phyloP scores from a whole-genome alignment of 1,140 invertebrate genomes.

The Chelonus insularis region DNA sequence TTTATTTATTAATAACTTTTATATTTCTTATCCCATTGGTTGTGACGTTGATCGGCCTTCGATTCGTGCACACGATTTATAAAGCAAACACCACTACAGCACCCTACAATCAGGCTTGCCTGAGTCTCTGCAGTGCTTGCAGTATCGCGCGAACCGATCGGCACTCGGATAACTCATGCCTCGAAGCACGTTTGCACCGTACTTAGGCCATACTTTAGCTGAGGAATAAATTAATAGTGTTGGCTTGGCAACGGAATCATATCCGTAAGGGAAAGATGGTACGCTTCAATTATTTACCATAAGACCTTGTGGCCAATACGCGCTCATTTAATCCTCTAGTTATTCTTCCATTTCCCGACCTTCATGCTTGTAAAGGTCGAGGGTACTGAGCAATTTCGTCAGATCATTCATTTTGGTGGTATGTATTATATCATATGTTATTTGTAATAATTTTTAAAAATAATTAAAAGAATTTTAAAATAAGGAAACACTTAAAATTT shows the following conservation, averaged over 20 bases:
- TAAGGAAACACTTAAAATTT: background rate
- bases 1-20: conserved; percentile 5
- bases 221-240: conserved; percentile 24
- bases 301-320: conserved; percentile 1
- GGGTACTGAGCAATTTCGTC: background rate
- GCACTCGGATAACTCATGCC: conserved; percentile 14
- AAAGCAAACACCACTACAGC: conserved; percentile 57
- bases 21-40: conserved; percentile 12
- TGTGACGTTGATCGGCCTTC: conserved; percentile 18
- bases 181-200: conserved; percentile 21
- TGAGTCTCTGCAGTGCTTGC: background rate
- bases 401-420: background rate
- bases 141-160: conserved; percentile 20
- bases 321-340: background rate
- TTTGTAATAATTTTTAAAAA: background rate
- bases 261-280: conserved; percentile 14
- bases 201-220: conserved; percentile 19
- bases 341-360: too few species aligned
- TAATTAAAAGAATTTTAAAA: background rate
- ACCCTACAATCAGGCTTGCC: conserved; percentile 53
- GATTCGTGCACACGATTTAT: conserved; percentile 50
- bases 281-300: conserved; percentile 22
- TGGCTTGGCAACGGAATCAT: conserved; percentile 9
- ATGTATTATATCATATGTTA: too few species aligned
- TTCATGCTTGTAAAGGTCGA: too few species aligned